A percentile compares a stretch with the other conserved stretches of the same genome.
These are phyloP conservation scores for Poecilia wingei DNA, from an alignment of 2,797 vertebrate genomes.

Conservation along the genomic window DNA sequence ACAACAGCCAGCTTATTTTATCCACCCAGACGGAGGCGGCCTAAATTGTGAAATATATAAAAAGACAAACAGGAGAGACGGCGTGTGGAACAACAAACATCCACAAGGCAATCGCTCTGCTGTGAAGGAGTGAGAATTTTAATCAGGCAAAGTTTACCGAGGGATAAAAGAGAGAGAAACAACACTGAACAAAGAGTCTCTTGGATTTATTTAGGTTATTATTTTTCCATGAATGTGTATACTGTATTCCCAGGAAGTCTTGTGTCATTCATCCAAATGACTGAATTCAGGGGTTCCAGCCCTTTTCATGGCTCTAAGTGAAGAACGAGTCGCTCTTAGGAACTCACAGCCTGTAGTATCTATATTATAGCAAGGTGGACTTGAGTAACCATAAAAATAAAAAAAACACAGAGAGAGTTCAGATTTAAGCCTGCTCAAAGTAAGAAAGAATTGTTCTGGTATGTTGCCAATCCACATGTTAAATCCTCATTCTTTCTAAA, in stretches of 20 bases:
- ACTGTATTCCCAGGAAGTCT: not conserved
- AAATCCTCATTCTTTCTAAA: not conserved
- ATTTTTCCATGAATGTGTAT: slow-evolving; percentile 1
- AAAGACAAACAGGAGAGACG: not conserved
- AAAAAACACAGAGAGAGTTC: not conserved
- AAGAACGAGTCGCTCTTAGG: not conserved
- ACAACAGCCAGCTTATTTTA: slow-evolving; percentile 27
- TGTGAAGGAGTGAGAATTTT: slow-evolving; percentile 14
- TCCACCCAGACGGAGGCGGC: slow-evolving; percentile 1
- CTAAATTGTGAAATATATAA: not conserved
- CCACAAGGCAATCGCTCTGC: not conserved
- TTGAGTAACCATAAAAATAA: not conserved
- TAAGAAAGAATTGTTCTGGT: not conserved
- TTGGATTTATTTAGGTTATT: not conserved
- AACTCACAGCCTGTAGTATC: no score
- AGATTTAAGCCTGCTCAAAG: not conserved
- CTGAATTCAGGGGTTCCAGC: not conserved
- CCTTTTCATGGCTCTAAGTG: not conserved
- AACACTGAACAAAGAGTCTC: not conserved
- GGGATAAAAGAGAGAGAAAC: slow-evolving; percentile 23
- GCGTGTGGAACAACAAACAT: not conserved
- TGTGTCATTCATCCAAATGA: not conserved
- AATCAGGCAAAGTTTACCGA: slow-evolving; percentile 8
- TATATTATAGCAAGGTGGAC: not conserved
- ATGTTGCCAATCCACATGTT: not conserved